Base-by-base conservation (phyloP, 2,113 vertebrate genomes). In the Arenaria interpres region DNA sequence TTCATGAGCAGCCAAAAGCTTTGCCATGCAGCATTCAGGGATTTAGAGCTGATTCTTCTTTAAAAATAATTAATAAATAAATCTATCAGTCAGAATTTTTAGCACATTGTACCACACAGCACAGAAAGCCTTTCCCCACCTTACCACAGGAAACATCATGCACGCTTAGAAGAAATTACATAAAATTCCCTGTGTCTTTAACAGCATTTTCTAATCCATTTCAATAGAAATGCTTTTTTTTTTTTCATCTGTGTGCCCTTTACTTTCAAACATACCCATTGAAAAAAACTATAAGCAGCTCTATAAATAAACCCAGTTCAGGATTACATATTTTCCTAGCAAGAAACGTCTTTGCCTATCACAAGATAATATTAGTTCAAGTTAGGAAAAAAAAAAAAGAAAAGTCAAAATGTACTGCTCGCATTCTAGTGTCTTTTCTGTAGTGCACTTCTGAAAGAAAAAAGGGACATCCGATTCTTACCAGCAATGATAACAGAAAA, bases 401-500 rank as follows among this genome's bases (percentile, higher is more conserved):
- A 35, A 75, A 87, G 63, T 71, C 83, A 20, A 68, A 57, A 66
- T 57, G 64, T 7, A 63, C n/a, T 51, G 53, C 51, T 94, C 85
- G 53, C 57, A 83, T 95, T 96, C 85, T 10, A 63, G 30, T 32
- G 71, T 37, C 74, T 84, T 91, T 83, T 75, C 62, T 73, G 69
- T 56, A 82, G 48, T 39, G 63, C 77, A 51, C 72, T 77, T 56
- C 68, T 80, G 68, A 48, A 76, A 89, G 41, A 8, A 83, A 85
- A 82, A 67, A 76, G 30, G 64, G 56, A 73, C 51, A 73, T 85
- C 77, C 6, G 6, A 83, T 56, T 60, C 84, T 80, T 93, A 93
- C 27, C 82, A 80, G 82, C 82, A 85, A 83, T 12, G 57, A 89
- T 81, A 94, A 96, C 85, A 81, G 87, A 84, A 94, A 90, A 93